phyloP scores from a whole-genome alignment of 2,113 vertebrate genomes.

The Stegastes partitus region DNA sequence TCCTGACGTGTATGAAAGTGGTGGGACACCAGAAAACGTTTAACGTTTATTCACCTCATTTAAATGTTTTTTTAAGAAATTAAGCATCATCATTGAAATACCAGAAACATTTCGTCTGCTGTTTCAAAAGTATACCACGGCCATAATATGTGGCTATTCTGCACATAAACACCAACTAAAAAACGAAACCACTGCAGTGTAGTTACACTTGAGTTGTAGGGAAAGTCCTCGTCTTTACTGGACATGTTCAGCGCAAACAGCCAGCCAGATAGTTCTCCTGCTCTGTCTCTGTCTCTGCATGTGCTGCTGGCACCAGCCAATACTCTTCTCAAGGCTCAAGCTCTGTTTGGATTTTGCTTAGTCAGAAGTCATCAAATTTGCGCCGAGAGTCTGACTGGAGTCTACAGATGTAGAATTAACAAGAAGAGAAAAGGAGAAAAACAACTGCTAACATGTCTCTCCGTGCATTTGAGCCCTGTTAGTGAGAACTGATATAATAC shows the following conservation, averaged over 20 bases:
- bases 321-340: neutral
- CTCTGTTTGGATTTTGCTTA: slow-evolving; percentile 5
- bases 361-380: slow-evolving; percentile 8
- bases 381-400: too few relatives aligned
- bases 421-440: neutral
- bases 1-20: slow-evolving; percentile 74
- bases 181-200: neutral
- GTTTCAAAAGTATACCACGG: neutral
- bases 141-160: neutral
- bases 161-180: neutral
- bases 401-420: neutral
- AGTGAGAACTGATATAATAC: neutral
- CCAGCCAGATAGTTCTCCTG: neutral
- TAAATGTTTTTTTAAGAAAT: too few relatives aligned
- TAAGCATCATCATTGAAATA: too few relatives aligned
- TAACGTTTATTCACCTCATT: neutral
- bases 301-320: slow-evolving; percentile 6
- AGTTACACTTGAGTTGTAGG: slow-evolving; percentile 16
- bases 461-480: too few relatives aligned
- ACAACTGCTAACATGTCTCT: too few relatives aligned
- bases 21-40: slow-evolving; percentile 41
- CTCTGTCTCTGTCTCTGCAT: slow-evolving; percentile 32
- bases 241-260: neutral
- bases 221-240: slow-evolving; percentile 30
- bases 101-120: too few relatives aligned